These are phyloP conservation scores for Pteruthius melanotis DNA, from an alignment of 2,113 vertebrate species.

Conservation along the genomic window DNA sequence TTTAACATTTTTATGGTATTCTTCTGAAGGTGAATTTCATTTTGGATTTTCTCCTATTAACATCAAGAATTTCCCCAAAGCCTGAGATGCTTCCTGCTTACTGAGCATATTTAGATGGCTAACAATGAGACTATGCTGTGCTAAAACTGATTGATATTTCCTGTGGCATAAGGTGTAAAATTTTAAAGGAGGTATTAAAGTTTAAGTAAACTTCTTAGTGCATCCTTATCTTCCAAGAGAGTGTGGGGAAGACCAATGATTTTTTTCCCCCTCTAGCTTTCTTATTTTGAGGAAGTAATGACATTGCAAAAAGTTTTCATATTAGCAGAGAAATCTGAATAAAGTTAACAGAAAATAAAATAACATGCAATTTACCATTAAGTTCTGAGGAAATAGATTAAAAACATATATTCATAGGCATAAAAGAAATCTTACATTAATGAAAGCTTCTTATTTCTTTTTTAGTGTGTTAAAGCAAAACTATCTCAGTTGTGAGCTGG, in stretches of 20 bases:
- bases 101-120: not conserved
- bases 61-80: not conserved
- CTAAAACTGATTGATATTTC: not conserved
- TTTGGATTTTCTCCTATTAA: not conserved
- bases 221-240: not conserved
- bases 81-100: not conserved
- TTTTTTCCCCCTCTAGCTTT: not conserved
- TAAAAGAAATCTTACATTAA: not conserved
- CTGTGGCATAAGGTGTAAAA: not conserved
- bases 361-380: not conserved
- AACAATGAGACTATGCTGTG: not conserved
- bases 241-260: not conserved
- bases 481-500: not conserved
- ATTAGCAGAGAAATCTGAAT: not conserved
- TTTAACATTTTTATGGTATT: not conserved
- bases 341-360: not conserved
- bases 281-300: not conserved
- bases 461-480: not conserved
- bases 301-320: not conserved
- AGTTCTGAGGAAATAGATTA: not conserved
- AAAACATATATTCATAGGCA: not conserved
- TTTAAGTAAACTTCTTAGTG: not conserved
- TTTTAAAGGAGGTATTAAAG: conserved; percentile 6
- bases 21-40: not conserved
- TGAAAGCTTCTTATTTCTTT: not conserved